Evolutionary conservation across 2,797 vertebrate genomes (phyloP), one percentile per base, ranked within the genome.

Genomic region (Enteromius argenteus): DNA sequence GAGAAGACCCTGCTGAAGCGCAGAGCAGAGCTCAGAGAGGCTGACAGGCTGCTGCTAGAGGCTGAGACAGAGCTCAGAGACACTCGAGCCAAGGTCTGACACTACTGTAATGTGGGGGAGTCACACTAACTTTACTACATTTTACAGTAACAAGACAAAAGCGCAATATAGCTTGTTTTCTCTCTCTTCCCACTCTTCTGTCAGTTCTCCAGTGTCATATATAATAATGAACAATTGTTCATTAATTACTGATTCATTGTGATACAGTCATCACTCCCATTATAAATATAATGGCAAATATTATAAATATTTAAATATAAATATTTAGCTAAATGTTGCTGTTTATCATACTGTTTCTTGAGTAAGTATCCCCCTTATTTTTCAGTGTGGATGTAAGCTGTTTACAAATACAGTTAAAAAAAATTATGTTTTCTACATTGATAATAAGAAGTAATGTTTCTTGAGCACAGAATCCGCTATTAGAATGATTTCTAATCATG

Each of bases 1-100:
- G 97, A 98, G 91, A 93, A 93, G 86, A 98, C 97, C 0, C 95
- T 99, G 1, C 83, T 95, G 81, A 97, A 94, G 78, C 95, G 97
- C 27, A 89, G 94, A 77, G 94, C 94, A 0, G 97, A 99, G 88
- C 96, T 99, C 0, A 92, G 97, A 42, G 94, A 96, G 85, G 95
- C 96, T 0, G 96, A 99, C 87, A 87, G 93, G n/a, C 93, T 96
- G 10, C 94, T 98, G 79, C 86, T 95, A 3, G 95, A 97, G 89
- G 97, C 96, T 11, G 95, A 96, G 83, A 91, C 89, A 58, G 94
- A 96, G n/a, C 93, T 96, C 6, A 89, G 93, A 58, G 90, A 89
- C 83, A 93, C 91, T 27, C 91, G 80, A 85, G 92, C 92, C 32
- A 96, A 96, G 91, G 96, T 97, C 89, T 69, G 90, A 77, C 58